A percentile compares a stretch with the other conserved stretches of the same genome.
phyloP scores from a whole-genome alignment of 2,113 vertebrate genomes.

The Balaeniceps rex region DNA sequence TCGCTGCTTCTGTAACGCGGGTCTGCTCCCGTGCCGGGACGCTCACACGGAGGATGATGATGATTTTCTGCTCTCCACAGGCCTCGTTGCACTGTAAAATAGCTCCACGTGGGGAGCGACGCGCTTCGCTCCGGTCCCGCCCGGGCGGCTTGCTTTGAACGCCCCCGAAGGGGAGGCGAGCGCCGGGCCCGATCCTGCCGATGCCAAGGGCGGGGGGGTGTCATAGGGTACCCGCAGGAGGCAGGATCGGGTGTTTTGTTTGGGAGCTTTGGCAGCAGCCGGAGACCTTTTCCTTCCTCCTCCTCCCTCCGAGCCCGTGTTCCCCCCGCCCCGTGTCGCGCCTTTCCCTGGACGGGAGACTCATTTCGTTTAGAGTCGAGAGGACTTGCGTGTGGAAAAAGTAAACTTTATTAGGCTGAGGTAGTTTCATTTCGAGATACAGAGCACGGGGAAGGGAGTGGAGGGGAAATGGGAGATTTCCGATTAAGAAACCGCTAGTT shows the following conservation, averaged over 20 bases:
- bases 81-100: not conserved
- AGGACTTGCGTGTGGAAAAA: not conserved
- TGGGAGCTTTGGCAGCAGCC: not conserved
- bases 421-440: conserved; percentile 59
- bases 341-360: not conserved
- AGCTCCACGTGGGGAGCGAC: not conserved
- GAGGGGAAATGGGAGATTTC: not conserved
- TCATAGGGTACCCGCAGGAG: not conserved
- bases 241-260: not conserved
- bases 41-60: not conserved
- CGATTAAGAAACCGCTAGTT: not conserved
- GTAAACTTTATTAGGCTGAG: conserved; percentile 75
- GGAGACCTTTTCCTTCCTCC: not conserved
- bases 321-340: not conserved
- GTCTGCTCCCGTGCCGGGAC: not conserved
- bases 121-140: too few relatives aligned
- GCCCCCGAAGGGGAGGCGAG: not conserved
- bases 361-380: not conserved
- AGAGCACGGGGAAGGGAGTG: conserved; percentile 8
- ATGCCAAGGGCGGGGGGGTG: not conserved
- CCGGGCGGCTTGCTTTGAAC: not conserved
- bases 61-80: not conserved
- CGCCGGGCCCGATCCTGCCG: not conserved
- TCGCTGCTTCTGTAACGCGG: not conserved
- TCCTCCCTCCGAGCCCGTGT: not conserved